Base-by-base conservation (phyloP, 2,888 invertebrate species). In the Acronicta psi region DNA sequence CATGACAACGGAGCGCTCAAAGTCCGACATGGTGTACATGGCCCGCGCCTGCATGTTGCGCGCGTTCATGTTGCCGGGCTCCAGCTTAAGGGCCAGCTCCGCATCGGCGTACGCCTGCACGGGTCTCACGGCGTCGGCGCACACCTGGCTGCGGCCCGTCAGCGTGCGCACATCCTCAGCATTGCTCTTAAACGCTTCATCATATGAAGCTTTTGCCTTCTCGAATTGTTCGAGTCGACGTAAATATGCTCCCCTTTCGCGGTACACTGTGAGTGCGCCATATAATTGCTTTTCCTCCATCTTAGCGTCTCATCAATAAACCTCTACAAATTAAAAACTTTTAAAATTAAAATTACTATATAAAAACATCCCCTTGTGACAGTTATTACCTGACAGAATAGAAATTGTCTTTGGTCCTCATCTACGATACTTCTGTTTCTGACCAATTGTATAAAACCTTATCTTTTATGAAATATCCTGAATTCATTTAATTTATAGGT, bases 1-100 rank as follows among this genome's bases (percentile, higher is more conserved):
- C 86, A 92, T 91, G n/a, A 93, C 90, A 2, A 93, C 88, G 1
- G 92, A 92, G 36, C 88, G 84, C 58, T 94, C 94, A 59, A 93
- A 94, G 68, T 94, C 92, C 0, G 91, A 89, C 91, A 93, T 90
- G 11, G 92, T 90, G 69, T 94, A 93, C 85, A 93, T 84, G 14
- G 93, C 94, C 1, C 91, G 87, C 2, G 92, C 85, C 70, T 93
- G 93, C 92, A 93, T 92, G 65, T 92, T 91, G 17, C 86, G 84
- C 2, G 94, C 93, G 18, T 82, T 87, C 91, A 93, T 92, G 67
- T 92, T 93, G 0, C 62, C 72, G 1, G 94, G 93, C 64, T 89
- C 90, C 11, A 93, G 79, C 65, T 89, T 87, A 25, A 93, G 87
- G 2, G 94, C 94, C 29, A 90, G 71, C 66, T 93, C 92, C 0